Base-by-base conservation (phyloP, 2,888 invertebrate species). In the Andrena fulva region DNA sequence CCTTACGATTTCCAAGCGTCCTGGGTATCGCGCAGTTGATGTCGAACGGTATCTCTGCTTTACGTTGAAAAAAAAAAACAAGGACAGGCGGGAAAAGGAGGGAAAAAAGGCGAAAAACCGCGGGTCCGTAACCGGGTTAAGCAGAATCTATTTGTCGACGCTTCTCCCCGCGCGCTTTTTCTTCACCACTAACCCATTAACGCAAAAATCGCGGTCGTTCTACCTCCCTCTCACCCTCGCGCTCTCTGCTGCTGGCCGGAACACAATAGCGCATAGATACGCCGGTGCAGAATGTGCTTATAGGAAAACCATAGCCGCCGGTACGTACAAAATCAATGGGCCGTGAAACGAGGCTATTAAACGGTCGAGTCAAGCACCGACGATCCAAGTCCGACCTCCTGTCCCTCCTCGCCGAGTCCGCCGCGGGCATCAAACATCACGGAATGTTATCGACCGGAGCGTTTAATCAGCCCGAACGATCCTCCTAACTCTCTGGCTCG, bases 291-390 rank as follows among this genome's bases (percentile, higher is more conserved):
- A 76, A 76, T 74, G 80, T 67, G 72, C 63, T 78, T 75, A 78
- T 74, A 78, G 82, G 84, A 73, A 73, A 77, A 68, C 67, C 78
- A 77, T 85, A 69, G 63, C 80, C 77, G 56, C 5, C 69, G 82
- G 72, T 76, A 82, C 74, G 77, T 77, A 72, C 59, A 82, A 88
- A 89, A 87, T 87, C 90, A 90, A 92, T 90, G 90, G 87, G 73
- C 78, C 89, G 89, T 86, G 90, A 91, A 92, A 92, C 89, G 90
- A 90, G 89, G 90, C 89, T 91, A 90, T 91, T 90, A 91, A 89
- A 89, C 80, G 91, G 86, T 87, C 87, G 89, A 90, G 87, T 89
- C 88, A 83, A 87, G 88, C 87, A 80, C 82, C 77, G 80, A 73
- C 82, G 86, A 90, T 84, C 84, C 85, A 82, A 88, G 86, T 82